Evolutionary conservation across 2,888 invertebrate species (phyloP), one percentile per base, ranked within the genome.

Genomic region (Ectemnius continuus): DNA sequence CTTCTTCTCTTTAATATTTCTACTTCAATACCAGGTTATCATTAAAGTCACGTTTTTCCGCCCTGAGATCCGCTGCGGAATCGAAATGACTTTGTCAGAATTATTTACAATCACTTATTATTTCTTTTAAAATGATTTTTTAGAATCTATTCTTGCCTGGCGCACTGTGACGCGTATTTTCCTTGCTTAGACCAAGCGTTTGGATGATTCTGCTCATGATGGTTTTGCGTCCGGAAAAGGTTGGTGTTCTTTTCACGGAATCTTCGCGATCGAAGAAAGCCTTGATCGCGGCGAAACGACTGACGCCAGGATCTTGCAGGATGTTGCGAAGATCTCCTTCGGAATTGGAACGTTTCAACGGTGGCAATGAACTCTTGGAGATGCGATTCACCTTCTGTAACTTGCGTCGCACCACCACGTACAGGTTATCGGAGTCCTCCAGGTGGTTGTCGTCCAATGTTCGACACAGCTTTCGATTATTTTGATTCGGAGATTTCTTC

Each of bases 361-460:
- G 18, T 8, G 67, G 2, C 26, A 58, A 14, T 0, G 57, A 26
- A 20, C 16, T 14, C 28, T 8, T 13, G 1, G 74, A 67, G 11
- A 64, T n/a, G 11, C 20, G 62, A 63, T 74, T 36, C 18, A 74
- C 71, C 45, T 71, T 74, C 36, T 67, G 63, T 47, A 71, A 26
- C 14, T 14, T 66, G 67, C 64, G 71, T 18, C 71, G 74, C 11
- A 74, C 74, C 4, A 56, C 67, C 18, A 26, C 14, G 67, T 74
- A 74, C 23, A 74, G 67, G 67, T 71, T 71, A 47, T 60, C 70
- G 47, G 62, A 16, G 20, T 11, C 20, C 4, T 61, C 67, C 18
- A 18, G 63, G 56, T 64, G 56, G 4, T 18, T 23, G 58, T 52
- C 57, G 61, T 74, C 71, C 47, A 71, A 64, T 18, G 74, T 74